Conservation (phyloP, 2,888 invertebrate genomes). For the Drosophila borealis region DNA sequence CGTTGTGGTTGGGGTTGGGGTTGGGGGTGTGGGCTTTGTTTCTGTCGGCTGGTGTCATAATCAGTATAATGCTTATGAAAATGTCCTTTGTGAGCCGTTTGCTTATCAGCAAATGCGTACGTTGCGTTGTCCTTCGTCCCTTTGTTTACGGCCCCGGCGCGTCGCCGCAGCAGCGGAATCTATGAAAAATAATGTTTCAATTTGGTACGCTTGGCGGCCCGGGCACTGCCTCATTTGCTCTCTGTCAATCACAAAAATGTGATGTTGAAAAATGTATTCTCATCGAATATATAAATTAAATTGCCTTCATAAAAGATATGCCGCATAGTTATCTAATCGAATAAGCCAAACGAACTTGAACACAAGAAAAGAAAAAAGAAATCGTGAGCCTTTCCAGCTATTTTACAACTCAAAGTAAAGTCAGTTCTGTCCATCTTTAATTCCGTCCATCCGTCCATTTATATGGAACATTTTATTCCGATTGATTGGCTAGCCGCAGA, state of each 20-base stretch:
- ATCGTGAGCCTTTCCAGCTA: too few relatives aligned
- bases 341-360: background rate
- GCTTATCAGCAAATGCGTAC: constrained; percentile 52
- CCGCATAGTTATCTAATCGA: background rate
- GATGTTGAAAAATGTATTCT: constrained; percentile 22
- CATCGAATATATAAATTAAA: constrained; percentile 9
- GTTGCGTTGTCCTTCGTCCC: constrained; percentile 19
- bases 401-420: too few relatives aligned
- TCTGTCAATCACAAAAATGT: constrained; percentile 61
- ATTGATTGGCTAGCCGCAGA: too few relatives aligned
- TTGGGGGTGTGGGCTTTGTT: constrained; percentile 33
- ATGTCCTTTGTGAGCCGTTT: constrained; percentile 63
- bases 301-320: background rate
- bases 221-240: constrained; percentile 36
- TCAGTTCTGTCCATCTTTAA: too few relatives aligned
- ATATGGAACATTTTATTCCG: too few relatives aligned
- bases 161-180: constrained; percentile 43
- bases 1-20: background rate
- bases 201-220: constrained; percentile 51
- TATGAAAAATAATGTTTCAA: constrained; percentile 76
- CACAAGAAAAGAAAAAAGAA: too few relatives aligned
- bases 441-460: too few relatives aligned
- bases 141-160: constrained; percentile 42
- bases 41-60: constrained; percentile 77
- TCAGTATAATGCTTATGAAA: constrained; percentile 83